phyloP scores from a whole-genome alignment of 2,888 invertebrate species.

The Matsumyia berberina region DNA sequence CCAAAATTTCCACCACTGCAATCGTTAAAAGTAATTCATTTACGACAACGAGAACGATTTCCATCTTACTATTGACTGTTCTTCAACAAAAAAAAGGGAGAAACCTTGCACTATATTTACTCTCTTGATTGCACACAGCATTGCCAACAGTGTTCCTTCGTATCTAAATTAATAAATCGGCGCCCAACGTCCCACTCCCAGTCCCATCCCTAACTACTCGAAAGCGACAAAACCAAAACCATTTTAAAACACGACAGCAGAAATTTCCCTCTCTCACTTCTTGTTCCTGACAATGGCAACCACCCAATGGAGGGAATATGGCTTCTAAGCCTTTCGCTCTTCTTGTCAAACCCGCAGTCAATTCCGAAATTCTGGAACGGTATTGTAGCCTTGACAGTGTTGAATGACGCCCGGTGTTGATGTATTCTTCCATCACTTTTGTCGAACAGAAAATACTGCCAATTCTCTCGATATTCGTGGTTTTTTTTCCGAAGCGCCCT shows the following conservation, averaged over 20 bases:
- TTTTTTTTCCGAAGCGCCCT: not conserved
- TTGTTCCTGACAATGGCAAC: constrained; percentile 7
- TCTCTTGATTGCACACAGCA: constrained; percentile 51
- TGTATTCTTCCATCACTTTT: constrained; percentile 48
- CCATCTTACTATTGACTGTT: constrained; percentile 13
- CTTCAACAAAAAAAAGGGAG: constrained; percentile 2
- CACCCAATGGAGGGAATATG: constrained; percentile 13
- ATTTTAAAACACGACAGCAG: constrained; percentile 27
- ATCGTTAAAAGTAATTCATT: constrained; percentile 52
- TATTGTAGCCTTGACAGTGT: constrained; percentile 40
- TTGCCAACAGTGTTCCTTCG: not conserved
- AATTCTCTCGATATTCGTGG: constrained; percentile 20
- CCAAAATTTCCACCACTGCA: constrained; percentile 8
- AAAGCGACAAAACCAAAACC: constrained; percentile 16
- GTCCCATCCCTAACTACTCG: not conserved
- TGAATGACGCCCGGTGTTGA: constrained; percentile 55
- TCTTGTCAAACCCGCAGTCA: constrained; percentile 13
- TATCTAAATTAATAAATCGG: constrained; percentile 67
- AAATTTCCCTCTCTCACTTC: not conserved
- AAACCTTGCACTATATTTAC: constrained; percentile 38
- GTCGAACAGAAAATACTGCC: constrained; percentile 26
- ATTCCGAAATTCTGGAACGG: constrained; percentile 20
- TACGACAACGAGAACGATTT: not conserved
- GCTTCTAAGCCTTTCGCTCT: constrained; percentile 12
- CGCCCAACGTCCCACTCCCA: not conserved